phyloP scores from a whole-genome alignment of 2,113 vertebrate species.

The Eulacestoma nigropectus region DNA sequence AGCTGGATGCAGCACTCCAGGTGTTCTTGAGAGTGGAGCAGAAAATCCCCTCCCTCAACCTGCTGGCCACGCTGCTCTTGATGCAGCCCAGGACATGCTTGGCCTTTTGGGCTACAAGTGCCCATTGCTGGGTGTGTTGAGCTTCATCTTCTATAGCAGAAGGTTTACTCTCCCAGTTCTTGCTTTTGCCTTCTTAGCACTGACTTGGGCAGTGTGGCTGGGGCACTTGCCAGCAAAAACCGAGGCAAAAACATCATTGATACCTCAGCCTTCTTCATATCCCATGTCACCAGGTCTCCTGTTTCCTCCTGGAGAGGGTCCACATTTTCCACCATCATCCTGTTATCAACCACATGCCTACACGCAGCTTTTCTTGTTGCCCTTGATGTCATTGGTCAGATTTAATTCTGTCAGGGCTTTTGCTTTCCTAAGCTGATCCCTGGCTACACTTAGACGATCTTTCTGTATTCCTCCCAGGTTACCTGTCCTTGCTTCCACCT shows the following conservation, averaged over 20 bases:
- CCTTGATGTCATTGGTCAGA: background rate
- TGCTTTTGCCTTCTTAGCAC: background rate
- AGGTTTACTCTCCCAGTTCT: background rate
- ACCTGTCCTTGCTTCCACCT: background rate
- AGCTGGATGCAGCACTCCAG: background rate
- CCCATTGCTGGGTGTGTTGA: background rate
- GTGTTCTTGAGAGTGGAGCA: background rate
- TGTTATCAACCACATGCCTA: background rate
- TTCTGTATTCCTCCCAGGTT: background rate
- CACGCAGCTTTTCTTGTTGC: background rate
- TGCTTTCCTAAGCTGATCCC: background rate
- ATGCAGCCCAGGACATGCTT: background rate
- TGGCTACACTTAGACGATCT: background rate
- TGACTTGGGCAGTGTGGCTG: background rate
- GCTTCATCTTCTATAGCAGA: background rate
- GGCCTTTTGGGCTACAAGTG: background rate
- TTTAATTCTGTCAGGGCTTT: background rate
- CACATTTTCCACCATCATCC: background rate
- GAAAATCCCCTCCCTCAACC: background rate
- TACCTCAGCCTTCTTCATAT: background rate
- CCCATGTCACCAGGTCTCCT: background rate
- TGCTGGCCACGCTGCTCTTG: background rate
- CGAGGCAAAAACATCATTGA: rapidly evolving
- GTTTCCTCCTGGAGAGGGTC: background rate
- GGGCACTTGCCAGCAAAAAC: background rate